Percentiles rank a stretch among this genome's conserved stretches.
Conservation (phyloP, 1,140 invertebrate species). For the Cherax destructor region DNA sequence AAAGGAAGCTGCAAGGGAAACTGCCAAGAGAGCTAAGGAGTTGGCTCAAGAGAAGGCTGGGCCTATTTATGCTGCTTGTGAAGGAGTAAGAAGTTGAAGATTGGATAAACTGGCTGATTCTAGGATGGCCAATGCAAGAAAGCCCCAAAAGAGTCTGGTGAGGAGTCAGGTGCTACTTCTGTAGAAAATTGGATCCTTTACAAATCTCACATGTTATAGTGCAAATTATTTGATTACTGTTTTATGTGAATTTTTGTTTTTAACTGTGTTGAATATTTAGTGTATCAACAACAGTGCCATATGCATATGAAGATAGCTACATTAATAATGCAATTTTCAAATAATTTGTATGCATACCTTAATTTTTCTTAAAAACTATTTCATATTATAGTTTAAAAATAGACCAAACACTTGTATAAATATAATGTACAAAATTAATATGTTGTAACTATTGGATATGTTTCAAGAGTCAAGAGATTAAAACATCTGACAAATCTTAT, state of each 20-base stretch:
- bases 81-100: slow-evolving; percentile 55
- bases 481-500: neutral
- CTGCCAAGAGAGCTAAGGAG: slow-evolving; percentile 57
- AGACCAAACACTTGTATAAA: neutral
- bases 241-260: neutral
- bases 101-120: neutral
- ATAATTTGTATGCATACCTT: neutral
- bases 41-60: slow-evolving; percentile 59
- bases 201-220: neutral
- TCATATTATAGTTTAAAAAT: neutral
- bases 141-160: neutral
- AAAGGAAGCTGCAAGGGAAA: slow-evolving; percentile 55
- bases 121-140: neutral
- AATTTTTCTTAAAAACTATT: neutral
- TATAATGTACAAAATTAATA: neutral
- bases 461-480: neutral
- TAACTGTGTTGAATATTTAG: neutral
- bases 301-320: neutral
- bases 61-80: slow-evolving; percentile 61
- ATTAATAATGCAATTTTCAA: neutral
- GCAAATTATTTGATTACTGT: neutral
- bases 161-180: neutral
- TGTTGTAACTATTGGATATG: neutral
- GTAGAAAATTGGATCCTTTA: neutral
- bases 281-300: neutral